Percentiles rank a stretch among this genome's conserved stretches.
Evolutionary conservation across 2,888 invertebrate genomes (phyloP).

Genomic region (Anthophora plumipes): DNA sequence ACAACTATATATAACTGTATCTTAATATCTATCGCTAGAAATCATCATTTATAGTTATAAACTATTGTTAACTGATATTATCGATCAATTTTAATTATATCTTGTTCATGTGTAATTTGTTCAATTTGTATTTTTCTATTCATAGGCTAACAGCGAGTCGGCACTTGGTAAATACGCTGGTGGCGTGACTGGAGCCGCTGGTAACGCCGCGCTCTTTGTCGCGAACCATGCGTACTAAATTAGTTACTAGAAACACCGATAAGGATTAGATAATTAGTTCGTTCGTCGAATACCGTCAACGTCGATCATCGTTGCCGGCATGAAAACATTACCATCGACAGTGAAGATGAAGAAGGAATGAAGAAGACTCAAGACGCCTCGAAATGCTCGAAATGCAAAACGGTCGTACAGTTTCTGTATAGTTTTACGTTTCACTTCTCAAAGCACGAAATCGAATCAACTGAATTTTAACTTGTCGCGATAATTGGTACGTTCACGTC

Average conservation of each 20-base stretch:
- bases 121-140: slow-evolving; percentile 61
- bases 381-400: slow-evolving; percentile 17
- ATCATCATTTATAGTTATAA: neutral
- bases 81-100: neutral
- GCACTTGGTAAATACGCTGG: slow-evolving; percentile 97
- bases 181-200: slow-evolving; percentile 94
- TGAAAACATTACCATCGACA: slow-evolving; percentile 36
- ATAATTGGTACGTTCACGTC: slow-evolving; percentile 5
- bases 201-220: slow-evolving; percentile 94
- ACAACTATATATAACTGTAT: neutral
- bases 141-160: slow-evolving; percentile 96
- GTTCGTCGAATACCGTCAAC: slow-evolving; percentile 46
- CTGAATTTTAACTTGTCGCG: slow-evolving; percentile 30
- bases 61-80: neutral
- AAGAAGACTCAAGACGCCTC: slow-evolving; percentile 15
- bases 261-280: slow-evolving; percentile 50
- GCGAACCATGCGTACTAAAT: slow-evolving; percentile 98
- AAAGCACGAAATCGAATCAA: neutral
- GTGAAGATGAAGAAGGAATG: slow-evolving; percentile 32
- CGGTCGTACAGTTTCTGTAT: slow-evolving; percentile 2
- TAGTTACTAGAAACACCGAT: slow-evolving; percentile 39
- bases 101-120: neutral
- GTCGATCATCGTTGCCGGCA: slow-evolving; percentile 50
- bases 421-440: slow-evolving; percentile 21
- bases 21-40: neutral